Evolutionary conservation across 2,888 invertebrate species (phyloP), one percentile per base, ranked within the genome.

Genomic region (Dryococelus australis): DNA sequence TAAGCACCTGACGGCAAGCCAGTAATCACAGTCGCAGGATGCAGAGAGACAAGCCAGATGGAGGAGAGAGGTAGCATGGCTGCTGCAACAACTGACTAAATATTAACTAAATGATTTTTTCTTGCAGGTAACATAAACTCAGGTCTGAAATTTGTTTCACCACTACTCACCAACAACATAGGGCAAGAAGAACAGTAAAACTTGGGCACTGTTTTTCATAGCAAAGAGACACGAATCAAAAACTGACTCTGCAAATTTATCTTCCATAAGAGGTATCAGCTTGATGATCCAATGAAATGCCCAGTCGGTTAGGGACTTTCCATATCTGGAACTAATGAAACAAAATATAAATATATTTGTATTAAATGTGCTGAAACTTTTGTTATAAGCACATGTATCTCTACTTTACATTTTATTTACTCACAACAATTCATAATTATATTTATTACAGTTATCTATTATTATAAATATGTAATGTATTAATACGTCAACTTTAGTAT

Each of bases 131-230:
- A 65, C 24, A 65, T 24, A n/a, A 0, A 65, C 10, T 47, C 47
- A 47, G 16, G 47, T 16, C 47, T 47, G 16, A 16, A 13, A n/a
- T 65, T 0, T 65, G n/a, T 65, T 65, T 65, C 65, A 65, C 47
- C 16, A 47, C 47, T 47, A 91, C 92, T 91, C 90, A 92, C 92
- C 90, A 16, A 97, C 91, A 78, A 97, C 95, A 90, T 97, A 95
- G 0, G 97, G 97, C 87, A 97, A 93, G 91, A 97, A 96, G 87
- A 96, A 94, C 91, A 96, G 95, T 88, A 97, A 92, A 26, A 96
- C 95, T 90, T 95, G 94, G 81, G 94, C 94, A 91, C 97, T 96
- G 88, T 96, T 94, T 43, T 95, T 95, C 92, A 97, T 95, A 90
- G 96, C 96, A 0, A 96, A 96, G 89, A 95, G 94, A 79, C 96